Conservation (phyloP, 2,888 invertebrate species). For the Phasia obesa region DNA sequence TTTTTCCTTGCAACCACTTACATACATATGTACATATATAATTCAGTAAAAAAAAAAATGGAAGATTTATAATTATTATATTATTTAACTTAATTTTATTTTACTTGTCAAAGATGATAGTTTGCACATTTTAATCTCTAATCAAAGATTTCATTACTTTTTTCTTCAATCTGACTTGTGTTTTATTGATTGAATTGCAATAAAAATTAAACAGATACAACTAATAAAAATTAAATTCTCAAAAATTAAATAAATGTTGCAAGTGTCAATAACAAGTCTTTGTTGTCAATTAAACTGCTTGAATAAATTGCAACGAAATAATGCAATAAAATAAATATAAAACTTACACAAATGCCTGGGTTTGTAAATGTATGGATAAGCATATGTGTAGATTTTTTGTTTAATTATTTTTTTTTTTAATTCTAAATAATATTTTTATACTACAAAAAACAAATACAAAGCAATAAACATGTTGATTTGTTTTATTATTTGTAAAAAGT, state of each 20-base stretch:
- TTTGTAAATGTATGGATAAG: background rate
- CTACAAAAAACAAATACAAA: background rate
- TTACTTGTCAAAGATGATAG: too few relatives aligned
- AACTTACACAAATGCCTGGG: background rate
- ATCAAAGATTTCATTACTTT: conserved; percentile 21
- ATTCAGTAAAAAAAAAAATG: too few relatives aligned
- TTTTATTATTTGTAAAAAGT: conserved; percentile 67
- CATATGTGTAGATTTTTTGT: background rate
- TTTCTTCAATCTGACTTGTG: conserved; percentile 9
- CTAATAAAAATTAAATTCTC: conserved; percentile 43
- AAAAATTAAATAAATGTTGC: conserved; percentile 28
- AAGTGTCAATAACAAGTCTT: conserved; percentile 51
- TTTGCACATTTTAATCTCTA: background rate
- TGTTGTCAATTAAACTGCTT: conserved; percentile 66
- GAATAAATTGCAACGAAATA: conserved; percentile 57
- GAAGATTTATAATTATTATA: too few relatives aligned
- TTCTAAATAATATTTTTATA: background rate
- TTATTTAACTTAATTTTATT: too few relatives aligned
- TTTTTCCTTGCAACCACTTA: too few relatives aligned
- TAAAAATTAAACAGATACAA: conserved; percentile 38
- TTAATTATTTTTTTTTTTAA: conserved; percentile 17
- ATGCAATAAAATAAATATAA: conserved; percentile 58
- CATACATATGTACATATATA: too few relatives aligned
- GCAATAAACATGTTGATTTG: conserved; percentile 55
- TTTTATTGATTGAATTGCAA: background rate